A percentile compares a stretch with the other conserved stretches of the same genome.
Conservation (phyloP, 2,888 invertebrate species). For the Rhimphoctona megacephalus region DNA sequence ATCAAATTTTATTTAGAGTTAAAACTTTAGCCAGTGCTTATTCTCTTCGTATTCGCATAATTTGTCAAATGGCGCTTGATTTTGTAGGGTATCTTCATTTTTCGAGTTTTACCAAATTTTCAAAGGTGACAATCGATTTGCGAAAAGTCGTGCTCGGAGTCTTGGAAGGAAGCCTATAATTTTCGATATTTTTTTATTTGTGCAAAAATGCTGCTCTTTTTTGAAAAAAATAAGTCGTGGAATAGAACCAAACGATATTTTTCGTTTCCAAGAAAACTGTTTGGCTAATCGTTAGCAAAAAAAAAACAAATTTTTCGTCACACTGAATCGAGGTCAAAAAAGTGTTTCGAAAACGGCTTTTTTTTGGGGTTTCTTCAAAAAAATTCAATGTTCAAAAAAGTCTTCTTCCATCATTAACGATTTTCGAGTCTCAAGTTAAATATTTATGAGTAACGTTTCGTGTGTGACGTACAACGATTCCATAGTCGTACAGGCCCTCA, state of each 20-base stretch:
- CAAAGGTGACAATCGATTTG: not conserved
- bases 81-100: not conserved
- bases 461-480: not conserved
- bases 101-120: not conserved
- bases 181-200: too few species aligned
- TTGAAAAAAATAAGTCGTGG: too few species aligned
- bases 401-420: not conserved
- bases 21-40: too few species aligned
- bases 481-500: slow-evolving; percentile 20
- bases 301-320: not conserved
- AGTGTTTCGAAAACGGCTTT: not conserved
- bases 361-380: not conserved
- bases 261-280: too few species aligned
- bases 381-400: not conserved
- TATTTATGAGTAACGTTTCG: slow-evolving; percentile 34
- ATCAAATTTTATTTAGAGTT: too few species aligned
- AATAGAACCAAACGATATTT: too few species aligned
- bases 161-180: too few species aligned
- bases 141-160: not conserved
- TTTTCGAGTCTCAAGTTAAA: slow-evolving; percentile 8
- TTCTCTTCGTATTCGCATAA: too few species aligned
- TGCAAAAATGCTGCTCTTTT: too few species aligned
- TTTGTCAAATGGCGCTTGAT: not conserved
- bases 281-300: not conserved
- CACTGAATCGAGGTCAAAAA: not conserved